A percentile compares a stretch with the other conserved stretches of the same genome.
phyloP scores from a whole-genome alignment of 2,113 vertebrate genomes.

The Anseranas semipalmata region DNA sequence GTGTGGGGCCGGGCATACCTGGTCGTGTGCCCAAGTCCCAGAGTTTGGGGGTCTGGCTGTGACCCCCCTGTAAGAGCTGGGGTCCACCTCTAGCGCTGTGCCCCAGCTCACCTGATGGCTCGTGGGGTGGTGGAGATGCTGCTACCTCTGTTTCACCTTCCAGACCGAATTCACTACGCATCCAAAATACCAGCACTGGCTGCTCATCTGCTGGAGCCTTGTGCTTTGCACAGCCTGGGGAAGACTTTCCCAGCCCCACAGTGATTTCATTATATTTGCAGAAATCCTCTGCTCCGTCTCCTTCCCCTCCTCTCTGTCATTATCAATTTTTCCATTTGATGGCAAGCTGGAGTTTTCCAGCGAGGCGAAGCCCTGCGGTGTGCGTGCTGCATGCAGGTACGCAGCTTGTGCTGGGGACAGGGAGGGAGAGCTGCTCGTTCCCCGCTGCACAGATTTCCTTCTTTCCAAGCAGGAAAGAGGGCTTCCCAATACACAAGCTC shows the following conservation, averaged over 20 bases:
- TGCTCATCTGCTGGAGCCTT: neutral
- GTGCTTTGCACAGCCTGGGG: neutral
- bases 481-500: neutral
- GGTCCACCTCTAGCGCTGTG: rapidly evolving
- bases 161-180: neutral
- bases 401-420: neutral
- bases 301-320: neutral
- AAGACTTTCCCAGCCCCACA: neutral
- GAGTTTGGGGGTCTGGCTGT: neutral
- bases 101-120: neutral
- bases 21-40: rapidly evolving
- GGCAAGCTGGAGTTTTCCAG: neutral
- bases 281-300: neutral
- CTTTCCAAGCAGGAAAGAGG: neutral
- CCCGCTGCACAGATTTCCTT: neutral
- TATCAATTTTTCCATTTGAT: neutral
- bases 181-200: neutral
- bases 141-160: neutral
- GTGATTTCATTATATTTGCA: neutral
- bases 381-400: rapidly evolving
- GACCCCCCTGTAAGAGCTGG: neutral
- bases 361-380: neutral
- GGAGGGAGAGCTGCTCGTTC: neutral
- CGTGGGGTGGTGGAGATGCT: neutral
- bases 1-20: neutral